These are phyloP conservation scores for Carlito syrichta DNA, from an alignment of 2,113 vertebrate genomes.

Conservation along the genomic window DNA sequence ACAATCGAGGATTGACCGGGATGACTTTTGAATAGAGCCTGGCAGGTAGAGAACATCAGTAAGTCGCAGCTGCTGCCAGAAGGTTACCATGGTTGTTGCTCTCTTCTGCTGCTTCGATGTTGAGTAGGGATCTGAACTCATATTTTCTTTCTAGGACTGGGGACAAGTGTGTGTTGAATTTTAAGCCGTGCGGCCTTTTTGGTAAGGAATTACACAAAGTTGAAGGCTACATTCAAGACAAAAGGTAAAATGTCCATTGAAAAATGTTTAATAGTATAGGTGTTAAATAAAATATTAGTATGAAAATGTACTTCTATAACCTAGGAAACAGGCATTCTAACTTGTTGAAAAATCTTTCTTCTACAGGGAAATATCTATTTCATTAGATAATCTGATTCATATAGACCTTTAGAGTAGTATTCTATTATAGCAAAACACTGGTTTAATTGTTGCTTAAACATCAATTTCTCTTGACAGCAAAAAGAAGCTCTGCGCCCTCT, in stretches of 20 bases:
- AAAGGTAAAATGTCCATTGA: slow-evolving; percentile 86
- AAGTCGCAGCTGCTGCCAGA: background rate
- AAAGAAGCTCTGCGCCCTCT: slow-evolving; percentile 94
- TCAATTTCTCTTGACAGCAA: slow-evolving; percentile 85
- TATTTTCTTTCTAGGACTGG: slow-evolving; percentile 88
- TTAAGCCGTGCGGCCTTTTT: slow-evolving; percentile 97
- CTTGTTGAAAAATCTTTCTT: background rate
- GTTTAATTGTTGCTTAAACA: background rate
- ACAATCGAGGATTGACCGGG: background rate
- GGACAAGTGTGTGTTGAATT: slow-evolving; percentile 93
- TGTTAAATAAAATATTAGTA: background rate
- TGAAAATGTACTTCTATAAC: background rate
- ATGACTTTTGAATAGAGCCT: background rate
- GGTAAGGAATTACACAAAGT: slow-evolving; percentile 99
- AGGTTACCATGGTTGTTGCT: background rate
- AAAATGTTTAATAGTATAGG: background rate
- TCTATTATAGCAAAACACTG: background rate
- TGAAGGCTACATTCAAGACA: slow-evolving; percentile 97
- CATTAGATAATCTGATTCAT: background rate
- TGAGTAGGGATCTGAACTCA: slow-evolving; percentile 31
- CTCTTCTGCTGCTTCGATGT: background rate
- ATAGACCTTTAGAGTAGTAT: background rate
- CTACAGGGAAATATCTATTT: background rate
- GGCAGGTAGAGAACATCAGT: background rate
- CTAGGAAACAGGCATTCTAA: background rate